Evolutionary conservation across 2,888 invertebrate species (phyloP), one percentile per base, ranked within the genome.

Genomic region (Sussaba pulchella): DNA sequence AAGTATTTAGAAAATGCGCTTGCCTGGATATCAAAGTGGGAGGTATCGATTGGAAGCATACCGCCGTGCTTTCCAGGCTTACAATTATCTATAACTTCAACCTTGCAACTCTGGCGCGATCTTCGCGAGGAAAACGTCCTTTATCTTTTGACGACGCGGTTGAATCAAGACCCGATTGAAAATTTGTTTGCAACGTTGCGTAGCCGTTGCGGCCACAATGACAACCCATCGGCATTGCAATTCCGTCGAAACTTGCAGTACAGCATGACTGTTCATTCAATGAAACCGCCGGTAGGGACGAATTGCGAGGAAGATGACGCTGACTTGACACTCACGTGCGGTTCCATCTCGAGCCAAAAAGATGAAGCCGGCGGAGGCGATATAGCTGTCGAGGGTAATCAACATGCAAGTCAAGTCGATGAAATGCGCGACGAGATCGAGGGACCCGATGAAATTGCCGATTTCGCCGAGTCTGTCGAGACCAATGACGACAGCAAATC

Each of bases 181-280:
- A 88, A 85, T 71, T 66, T 82, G 17, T 83, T 86, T 76, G 86
- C 85, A 8, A 78, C 81, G 8, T 41, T 85, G 3, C 61, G 84
- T 59, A 82, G 73, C 67, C 70, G 83, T 36, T 81, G 83, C 8
- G 87, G 87, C 21, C 86, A 82, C n/a, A 63, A 45, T 9, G 64
- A 70, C 9, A 70, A 77, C 47, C 80, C 75, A 3, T 39, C 71
- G 1, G 26, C 80, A 0, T 47, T 66, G 61, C 2, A 17, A 0
- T 70, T 80, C 3, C 66, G 70, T 24, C 39, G 61, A 19, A 71
- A 64, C 31, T 45, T 80, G 21, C 71, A 76, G 41, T 75, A 74
- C 24, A 43, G 52, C 0, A 75, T 75, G 57, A 43, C 61, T 2
- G 67, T 41, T 4, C 24, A 73, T 24, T 52, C 73, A 9, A 59